These are phyloP conservation scores for Nematopogon swammerdamellus DNA, from an alignment of 2,888 invertebrate genomes.

Conservation along the genomic window DNA sequence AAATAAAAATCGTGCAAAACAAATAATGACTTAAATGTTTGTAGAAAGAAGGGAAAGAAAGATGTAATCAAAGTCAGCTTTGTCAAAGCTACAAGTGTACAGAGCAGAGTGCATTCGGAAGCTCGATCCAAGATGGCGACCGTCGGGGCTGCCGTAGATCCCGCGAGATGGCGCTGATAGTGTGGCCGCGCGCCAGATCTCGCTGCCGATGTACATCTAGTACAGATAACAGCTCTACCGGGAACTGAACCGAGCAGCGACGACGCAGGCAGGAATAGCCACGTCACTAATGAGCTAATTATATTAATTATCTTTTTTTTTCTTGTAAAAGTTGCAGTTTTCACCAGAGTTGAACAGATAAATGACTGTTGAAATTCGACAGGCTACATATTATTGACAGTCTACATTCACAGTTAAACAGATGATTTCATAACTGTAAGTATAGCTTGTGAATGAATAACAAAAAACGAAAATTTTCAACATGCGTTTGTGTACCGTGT, in stretches of 20 bases:
- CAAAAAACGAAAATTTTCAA: too few relatives aligned
- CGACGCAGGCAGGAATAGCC: background rate
- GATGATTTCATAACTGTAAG: too few relatives aligned
- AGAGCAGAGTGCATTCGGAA: background rate
- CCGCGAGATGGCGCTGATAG: slow-evolving; percentile 46
- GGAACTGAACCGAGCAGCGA: background rate
- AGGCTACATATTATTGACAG: too few relatives aligned
- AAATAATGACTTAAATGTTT: background rate
- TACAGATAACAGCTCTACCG: background rate
- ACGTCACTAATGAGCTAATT: background rate
- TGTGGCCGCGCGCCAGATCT: slow-evolving; percentile 45
- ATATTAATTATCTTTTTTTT: background rate
- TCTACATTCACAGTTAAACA: too few relatives aligned
- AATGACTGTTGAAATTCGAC: too few relatives aligned
- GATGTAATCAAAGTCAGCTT: too few relatives aligned
- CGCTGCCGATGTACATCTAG: slow-evolving; percentile 11
- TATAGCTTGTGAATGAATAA: too few relatives aligned
- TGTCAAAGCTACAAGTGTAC: too few relatives aligned
- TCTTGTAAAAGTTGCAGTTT: too few relatives aligned
- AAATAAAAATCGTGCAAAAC: background rate
- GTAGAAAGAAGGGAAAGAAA: too few relatives aligned
- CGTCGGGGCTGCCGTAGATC: slow-evolving; percentile 28
- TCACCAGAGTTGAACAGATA: too few relatives aligned
- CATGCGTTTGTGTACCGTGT: too few relatives aligned
- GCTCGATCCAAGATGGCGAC: slow-evolving; percentile 1